These are phyloP conservation scores for Meandrina meandrites DNA, from an alignment of 92 coral and sea anemone genomes.

Conservation along the genomic window DNA sequence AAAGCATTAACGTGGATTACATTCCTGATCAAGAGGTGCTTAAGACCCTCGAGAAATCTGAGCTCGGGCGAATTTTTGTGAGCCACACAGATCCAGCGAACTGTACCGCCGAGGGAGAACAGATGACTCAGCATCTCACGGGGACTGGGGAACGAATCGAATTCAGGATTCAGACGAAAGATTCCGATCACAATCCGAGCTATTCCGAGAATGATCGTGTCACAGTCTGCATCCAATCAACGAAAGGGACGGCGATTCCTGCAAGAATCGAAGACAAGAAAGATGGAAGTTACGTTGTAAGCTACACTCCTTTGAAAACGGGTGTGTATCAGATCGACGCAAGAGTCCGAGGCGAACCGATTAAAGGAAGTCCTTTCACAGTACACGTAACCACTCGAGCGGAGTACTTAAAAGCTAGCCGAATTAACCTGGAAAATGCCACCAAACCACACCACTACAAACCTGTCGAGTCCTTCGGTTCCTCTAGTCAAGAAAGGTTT, in stretches of 20 bases:
- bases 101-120: slow-evolving; percentile 48
- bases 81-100: slow-evolving; percentile 73
- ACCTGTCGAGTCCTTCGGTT: slow-evolving; percentile 57
- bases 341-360: slow-evolving; percentile 67
- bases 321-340: slow-evolving; percentile 70
- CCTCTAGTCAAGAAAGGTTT: slow-evolving; percentile 27
- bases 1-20: slow-evolving; percentile 65
- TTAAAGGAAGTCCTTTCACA: slow-evolving; percentile 67
- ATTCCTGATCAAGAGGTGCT: slow-evolving; percentile 59
- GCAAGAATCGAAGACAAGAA: slow-evolving; percentile 68
- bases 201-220: slow-evolving; percentile 76
- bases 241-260: slow-evolving; percentile 49
- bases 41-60: slow-evolving; percentile 53
- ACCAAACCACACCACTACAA: slow-evolving; percentile 34
- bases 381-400: slow-evolving; percentile 68
- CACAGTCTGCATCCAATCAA: slow-evolving; percentile 56
- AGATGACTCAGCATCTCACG: slow-evolving; percentile 26
- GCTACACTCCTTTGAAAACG: slow-evolving; percentile 79
- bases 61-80: slow-evolving; percentile 62
- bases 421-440: slow-evolving; percentile 32
- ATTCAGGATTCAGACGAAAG: slow-evolving; percentile 69
- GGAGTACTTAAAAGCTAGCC: slow-evolving; percentile 42
- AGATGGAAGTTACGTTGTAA: slow-evolving; percentile 72
- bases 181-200: slow-evolving; percentile 72
- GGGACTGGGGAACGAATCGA: slow-evolving; percentile 75